These are phyloP conservation scores for Notothenia coriiceps DNA, from an alignment of 2,113 vertebrate genomes.

Conservation along the genomic window DNA sequence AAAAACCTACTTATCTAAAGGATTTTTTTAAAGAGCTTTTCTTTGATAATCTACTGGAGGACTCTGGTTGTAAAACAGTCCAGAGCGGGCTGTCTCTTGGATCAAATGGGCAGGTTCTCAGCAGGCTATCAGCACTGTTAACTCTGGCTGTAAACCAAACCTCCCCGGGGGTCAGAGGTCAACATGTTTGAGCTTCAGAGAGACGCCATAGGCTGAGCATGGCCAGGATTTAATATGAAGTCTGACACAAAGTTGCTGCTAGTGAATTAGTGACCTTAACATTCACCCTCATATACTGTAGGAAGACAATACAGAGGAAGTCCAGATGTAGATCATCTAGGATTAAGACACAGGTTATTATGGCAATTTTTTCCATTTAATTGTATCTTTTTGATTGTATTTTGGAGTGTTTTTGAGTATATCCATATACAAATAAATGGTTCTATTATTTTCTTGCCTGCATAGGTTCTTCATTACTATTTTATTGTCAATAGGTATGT, in stretches of 20 bases:
- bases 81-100: slow-evolving; percentile 32
- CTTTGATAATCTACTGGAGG: slow-evolving; percentile 45
- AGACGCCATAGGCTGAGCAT: slow-evolving; percentile 72
- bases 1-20: slow-evolving; percentile 30
- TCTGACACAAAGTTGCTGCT: slow-evolving; percentile 65
- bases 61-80: slow-evolving; percentile 54
- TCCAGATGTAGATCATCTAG: slow-evolving; percentile 43
- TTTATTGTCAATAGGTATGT: not conserved
- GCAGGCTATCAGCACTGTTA: slow-evolving; percentile 77
- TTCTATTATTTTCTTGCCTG: not conserved
- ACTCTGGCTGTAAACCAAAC: slow-evolving; percentile 75
- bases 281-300: slow-evolving; percentile 24
- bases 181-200: slow-evolving; percentile 79
- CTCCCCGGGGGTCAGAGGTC: slow-evolving; percentile 79
- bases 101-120: slow-evolving; percentile 75
- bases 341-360: not conserved
- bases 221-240: slow-evolving; percentile 73
- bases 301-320: slow-evolving; percentile 22
- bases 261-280: slow-evolving; percentile 64
- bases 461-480: not conserved
- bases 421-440: too few relatives aligned
- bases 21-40: slow-evolving; percentile 41
- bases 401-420: too few relatives aligned
- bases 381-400: too few relatives aligned
- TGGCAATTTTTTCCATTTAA: not conserved